Evolutionary conservation across 1,140 invertebrate genomes (phyloP).

Genomic region (Drosophila setifemur): DNA sequence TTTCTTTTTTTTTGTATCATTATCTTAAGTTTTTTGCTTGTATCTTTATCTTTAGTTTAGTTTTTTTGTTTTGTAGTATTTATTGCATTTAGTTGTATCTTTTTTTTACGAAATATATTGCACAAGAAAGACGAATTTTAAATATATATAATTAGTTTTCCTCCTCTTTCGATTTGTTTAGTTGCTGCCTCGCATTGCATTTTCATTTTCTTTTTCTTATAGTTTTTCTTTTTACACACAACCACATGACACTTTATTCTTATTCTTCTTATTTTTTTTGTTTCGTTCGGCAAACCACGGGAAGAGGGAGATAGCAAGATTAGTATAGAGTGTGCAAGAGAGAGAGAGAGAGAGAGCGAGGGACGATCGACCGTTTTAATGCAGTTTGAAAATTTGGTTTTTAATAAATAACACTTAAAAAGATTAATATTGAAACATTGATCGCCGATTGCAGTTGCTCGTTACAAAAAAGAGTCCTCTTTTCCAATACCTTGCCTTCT

Average conservation of each 20-base stretch:
- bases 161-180: not conserved
- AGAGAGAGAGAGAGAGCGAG: not conserved
- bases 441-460: not conserved
- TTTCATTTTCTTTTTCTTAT: too few species aligned
- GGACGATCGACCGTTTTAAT: not conserved
- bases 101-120: constrained; percentile 41
- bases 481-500: not conserved
- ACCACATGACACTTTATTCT: constrained; percentile 60
- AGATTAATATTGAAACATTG: constrained; percentile 4
- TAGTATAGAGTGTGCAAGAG: not conserved
- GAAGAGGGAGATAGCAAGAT: too few species aligned
- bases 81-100: constrained; percentile 18
- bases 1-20: constrained; percentile 13
- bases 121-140: constrained; percentile 48
- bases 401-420: constrained; percentile 15
- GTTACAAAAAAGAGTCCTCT: not conserved
- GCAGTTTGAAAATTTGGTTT: not conserved
- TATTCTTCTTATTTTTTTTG: too few species aligned
- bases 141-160: constrained; percentile 25
- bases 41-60: constrained; percentile 15
- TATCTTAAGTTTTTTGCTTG: constrained; percentile 3
- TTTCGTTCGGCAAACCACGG: constrained; percentile 60
- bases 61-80: constrained; percentile 18
- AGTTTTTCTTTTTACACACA: constrained; percentile 56
- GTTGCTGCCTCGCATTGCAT: too few species aligned